Conservation (phyloP, 2,797 vertebrate species). For the Sebastes minor region DNA sequence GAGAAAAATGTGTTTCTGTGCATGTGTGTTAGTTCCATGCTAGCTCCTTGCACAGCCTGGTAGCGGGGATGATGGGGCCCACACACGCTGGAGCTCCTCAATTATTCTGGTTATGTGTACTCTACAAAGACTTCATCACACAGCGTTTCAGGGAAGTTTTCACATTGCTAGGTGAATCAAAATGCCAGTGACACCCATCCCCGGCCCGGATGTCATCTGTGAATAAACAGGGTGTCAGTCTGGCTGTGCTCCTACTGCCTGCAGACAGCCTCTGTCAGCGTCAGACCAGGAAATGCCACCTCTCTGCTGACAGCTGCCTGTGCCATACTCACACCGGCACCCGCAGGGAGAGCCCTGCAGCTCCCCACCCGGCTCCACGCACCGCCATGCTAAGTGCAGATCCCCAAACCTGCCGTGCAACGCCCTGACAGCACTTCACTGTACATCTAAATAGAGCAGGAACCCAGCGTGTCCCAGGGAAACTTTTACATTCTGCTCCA, state of each 20-base stretch:
- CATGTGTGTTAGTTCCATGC: slow-evolving; percentile 40
- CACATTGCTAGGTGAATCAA: slow-evolving; percentile 86
- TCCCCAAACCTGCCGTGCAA: slow-evolving; percentile 61
- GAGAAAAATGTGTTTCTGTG: slow-evolving; percentile 52
- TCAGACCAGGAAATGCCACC: slow-evolving; percentile 93
- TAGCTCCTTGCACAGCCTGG: slow-evolving; percentile 42
- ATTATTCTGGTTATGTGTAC: slow-evolving; percentile 83
- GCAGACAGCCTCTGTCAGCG: slow-evolving; percentile 96
- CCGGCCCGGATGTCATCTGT: slow-evolving; percentile 88
- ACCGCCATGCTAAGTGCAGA: slow-evolving; percentile 61
- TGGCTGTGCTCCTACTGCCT: slow-evolving; percentile 89
- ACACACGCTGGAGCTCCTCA: slow-evolving; percentile 79
- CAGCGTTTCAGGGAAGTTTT: slow-evolving; percentile 84
- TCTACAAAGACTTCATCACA: slow-evolving; percentile 88
- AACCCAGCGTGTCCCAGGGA: slow-evolving; percentile 69
- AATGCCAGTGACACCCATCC: slow-evolving; percentile 92
- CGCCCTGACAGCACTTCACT: slow-evolving; percentile 71
- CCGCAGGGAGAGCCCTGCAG: slow-evolving; percentile 80
- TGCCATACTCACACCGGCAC: slow-evolving; percentile 84
- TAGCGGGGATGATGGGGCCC: slow-evolving; percentile 71
- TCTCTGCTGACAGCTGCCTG: slow-evolving; percentile 94
- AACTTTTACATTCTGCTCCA: slow-evolving; percentile 77
- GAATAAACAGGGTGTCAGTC: slow-evolving; percentile 98
- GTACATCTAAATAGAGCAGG: slow-evolving; percentile 78
- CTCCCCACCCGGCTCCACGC: slow-evolving; percentile 85